Base-by-base conservation (phyloP, 2,797 vertebrate genomes). In the Dendrocincla fuliginosa region DNA sequence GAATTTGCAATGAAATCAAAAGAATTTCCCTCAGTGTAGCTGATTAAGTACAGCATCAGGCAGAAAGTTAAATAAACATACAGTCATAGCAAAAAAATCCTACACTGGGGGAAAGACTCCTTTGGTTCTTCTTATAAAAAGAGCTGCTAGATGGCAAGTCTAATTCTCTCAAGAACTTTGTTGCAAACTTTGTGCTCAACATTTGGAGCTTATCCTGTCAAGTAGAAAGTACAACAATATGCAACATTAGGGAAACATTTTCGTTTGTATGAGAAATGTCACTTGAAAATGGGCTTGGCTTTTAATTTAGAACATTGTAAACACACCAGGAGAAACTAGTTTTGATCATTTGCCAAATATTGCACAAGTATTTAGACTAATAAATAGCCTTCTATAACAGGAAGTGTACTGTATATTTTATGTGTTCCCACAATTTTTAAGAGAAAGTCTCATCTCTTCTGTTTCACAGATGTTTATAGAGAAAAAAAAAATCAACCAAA, bases 21-120 rank as follows among this genome's bases (percentile, higher is more conserved):
- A 96, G 87, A 96, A 96, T 96, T 96, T 94, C 80, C 91, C 77
- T 92, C 79, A 96, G 78, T 90, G 91, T 92, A 94, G 92, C 75
- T 96, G 96, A 95, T 95, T 96, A 96, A 97, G 82, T 90, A 92
- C 65, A 95, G 84, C 65, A 96, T 87, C 78, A 95, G 86, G 91
- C 92, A 94, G 90, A 90, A 96, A 96, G 93, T 95, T 96, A 97
- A 97, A 73, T 97, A 97, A 97, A 97, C 93, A 97, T 49, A 56
- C 65, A 95, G 87, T 92, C 82, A 88, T 16, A 92, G 84, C 69
- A 95, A 94, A 97, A 93, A 91, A 50, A 74, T 49, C 53, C 30
- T 76, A 18, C 47, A 37, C 73, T 80, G 33, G 65, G 75, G 90
- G 65, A 95, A 94, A 90, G 37, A 52, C 20, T 90, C 13, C 16